phyloP scores from a whole-genome alignment of 1,140 invertebrate genomes.

The Heliothis virescens region DNA sequence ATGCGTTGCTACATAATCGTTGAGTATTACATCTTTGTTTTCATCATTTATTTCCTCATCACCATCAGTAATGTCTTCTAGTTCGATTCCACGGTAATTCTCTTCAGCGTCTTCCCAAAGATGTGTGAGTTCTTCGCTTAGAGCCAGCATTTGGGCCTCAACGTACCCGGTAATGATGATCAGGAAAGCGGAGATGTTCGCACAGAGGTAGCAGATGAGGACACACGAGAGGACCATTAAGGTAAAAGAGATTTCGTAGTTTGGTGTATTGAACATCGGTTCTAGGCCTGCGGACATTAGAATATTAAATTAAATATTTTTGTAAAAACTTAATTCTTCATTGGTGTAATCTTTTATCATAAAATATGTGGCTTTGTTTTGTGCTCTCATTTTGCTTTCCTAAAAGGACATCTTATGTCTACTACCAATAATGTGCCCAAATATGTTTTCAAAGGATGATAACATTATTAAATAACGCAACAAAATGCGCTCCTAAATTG shows the following conservation, averaged over 20 bases:
- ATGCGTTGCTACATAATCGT: conserved; percentile 50
- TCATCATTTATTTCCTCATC: conserved; percentile 11
- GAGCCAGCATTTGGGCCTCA: conserved; percentile 65
- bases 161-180: conserved; percentile 66
- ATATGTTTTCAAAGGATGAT: too few species aligned
- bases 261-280: conserved; percentile 65
- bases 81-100: not conserved
- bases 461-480: too few species aligned
- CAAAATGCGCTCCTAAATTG: too few species aligned
- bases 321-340: not conserved
- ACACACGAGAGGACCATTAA: conserved; percentile 48
- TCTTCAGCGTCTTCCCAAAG: conserved; percentile 64
- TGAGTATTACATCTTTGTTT: conserved; percentile 38
- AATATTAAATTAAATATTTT: conserved; percentile 11
- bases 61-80: not conserved
- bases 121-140: conserved; percentile 62
- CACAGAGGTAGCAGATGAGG: conserved; percentile 54
- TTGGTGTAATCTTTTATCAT: too few species aligned
- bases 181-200: conserved; percentile 61
- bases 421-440: too few species aligned
- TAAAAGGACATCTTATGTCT: too few species aligned
- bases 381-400: too few species aligned
- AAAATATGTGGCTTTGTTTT: too few species aligned
- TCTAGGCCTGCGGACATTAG: conserved; percentile 57
- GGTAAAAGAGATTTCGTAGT: conserved; percentile 65